Percentiles rank a stretch among this genome's conserved stretches.
These are phyloP conservation scores for Holacanthella duospinosa DNA, from an alignment of 2,888 invertebrate species.

Conservation along the genomic window DNA sequence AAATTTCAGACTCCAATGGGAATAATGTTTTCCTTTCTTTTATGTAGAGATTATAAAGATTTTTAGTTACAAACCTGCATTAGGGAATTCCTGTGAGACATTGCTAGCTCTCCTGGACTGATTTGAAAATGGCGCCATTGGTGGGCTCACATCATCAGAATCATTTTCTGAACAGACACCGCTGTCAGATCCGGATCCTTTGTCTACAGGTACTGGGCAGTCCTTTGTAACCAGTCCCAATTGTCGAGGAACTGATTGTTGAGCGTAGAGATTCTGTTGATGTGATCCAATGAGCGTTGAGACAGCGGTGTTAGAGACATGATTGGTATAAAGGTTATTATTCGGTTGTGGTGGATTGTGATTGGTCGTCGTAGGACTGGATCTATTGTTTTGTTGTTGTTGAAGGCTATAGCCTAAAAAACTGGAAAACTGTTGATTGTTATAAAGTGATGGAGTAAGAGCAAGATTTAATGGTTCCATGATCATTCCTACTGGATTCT, in stretches of 20 bases:
- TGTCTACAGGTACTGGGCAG: slow-evolving; percentile 23
- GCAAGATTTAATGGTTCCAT: slow-evolving; percentile 33
- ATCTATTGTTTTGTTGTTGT: background rate
- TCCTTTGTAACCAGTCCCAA: slow-evolving; percentile 12
- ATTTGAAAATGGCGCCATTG: background rate
- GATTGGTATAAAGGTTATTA: background rate
- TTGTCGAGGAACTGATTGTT: background rate
- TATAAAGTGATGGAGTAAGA: slow-evolving; percentile 19
- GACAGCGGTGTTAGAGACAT: background rate
- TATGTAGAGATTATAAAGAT: no score
- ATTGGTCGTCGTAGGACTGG: background rate
- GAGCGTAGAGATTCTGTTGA: background rate
- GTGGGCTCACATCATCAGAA: slow-evolving; percentile 29
- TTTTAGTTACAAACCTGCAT: background rate
- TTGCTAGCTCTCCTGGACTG: background rate
- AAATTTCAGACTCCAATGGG: no score
- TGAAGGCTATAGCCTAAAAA: background rate
- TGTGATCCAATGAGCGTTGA: background rate
- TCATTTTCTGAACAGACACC: slow-evolving; percentile 37
- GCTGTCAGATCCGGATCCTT: slow-evolving; percentile 32
- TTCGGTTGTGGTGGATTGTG: background rate
- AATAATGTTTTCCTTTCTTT: no score
- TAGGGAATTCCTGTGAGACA: background rate
- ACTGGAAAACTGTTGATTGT: background rate
- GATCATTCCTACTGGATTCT: slow-evolving; percentile 10